Conservation (phyloP, 1,140 invertebrate species). For the Scaptomyza montana region DNA sequence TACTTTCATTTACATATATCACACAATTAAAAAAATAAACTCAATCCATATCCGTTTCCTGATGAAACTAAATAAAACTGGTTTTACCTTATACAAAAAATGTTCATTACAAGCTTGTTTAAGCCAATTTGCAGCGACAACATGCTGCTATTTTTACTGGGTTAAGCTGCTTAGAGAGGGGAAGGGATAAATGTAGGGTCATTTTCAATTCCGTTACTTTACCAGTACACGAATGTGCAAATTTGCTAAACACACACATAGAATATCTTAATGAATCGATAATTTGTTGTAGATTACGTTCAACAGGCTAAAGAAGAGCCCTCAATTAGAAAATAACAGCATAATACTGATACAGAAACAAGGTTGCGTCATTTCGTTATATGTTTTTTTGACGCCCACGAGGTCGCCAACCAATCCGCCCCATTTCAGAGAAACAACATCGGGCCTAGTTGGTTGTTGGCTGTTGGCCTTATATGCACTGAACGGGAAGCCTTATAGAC, state of each 20-base stretch:
- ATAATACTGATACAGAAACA: constrained; percentile 14
- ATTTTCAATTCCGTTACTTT: constrained; percentile 25
- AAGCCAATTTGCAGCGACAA: not conserved
- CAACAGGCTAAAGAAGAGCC: constrained; percentile 48
- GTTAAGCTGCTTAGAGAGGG: constrained; percentile 22
- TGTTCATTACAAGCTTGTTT: not conserved
- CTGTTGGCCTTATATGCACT: constrained; percentile 57
- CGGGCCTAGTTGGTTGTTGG: not conserved
- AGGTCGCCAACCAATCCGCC: not conserved
- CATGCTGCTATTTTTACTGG: constrained; percentile 8
- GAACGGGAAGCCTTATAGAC: constrained; percentile 58
- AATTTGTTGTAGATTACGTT: constrained; percentile 33
- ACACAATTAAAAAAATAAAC: too few species aligned
- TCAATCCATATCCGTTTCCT: too few species aligned
- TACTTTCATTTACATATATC: too few species aligned
- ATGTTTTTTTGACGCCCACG: constrained; percentile 51
- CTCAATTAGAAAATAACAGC: not conserved
- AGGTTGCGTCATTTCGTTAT: constrained; percentile 54
- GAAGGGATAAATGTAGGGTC: not conserved
- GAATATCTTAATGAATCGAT: constrained; percentile 36
- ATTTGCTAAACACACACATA: too few species aligned
- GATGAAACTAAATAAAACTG: not conserved
- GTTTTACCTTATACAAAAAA: not conserved
- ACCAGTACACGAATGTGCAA: constrained; percentile 11
- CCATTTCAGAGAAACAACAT: constrained; percentile 37